phyloP scores from a whole-genome alignment of 2,113 vertebrate species.

The Micronisus gabar region DNA sequence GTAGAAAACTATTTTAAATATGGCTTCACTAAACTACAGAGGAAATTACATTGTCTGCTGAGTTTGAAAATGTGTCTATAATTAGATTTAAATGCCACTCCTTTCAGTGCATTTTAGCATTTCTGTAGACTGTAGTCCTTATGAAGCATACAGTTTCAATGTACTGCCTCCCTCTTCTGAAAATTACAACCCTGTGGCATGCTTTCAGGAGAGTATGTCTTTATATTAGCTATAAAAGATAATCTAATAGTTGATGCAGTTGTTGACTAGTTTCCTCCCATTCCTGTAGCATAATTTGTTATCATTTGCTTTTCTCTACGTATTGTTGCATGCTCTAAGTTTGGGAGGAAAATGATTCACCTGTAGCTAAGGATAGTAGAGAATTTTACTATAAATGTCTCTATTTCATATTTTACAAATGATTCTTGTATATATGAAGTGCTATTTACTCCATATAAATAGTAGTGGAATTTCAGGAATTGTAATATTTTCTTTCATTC shows the following conservation, averaged over 20 bases:
- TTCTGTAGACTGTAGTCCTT: not conserved
- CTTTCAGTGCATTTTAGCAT: not conserved
- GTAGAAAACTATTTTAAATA: constrained; percentile 12
- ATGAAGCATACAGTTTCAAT: not conserved
- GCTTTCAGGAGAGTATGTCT: not conserved
- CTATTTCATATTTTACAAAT: not conserved
- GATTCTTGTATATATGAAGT: not conserved
- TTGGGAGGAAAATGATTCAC: not conserved
- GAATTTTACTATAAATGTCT: not conserved
- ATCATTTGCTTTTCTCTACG: not conserved
- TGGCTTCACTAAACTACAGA: not conserved
- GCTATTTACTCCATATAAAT: not conserved
- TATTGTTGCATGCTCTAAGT: not conserved
- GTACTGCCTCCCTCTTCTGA: not conserved
- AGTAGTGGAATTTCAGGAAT: not conserved
- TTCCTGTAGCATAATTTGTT: not conserved
- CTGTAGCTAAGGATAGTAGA: not conserved
- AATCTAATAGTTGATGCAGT: not conserved
- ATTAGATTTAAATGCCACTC: not conserved
- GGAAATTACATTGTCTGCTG: constrained; percentile 34
- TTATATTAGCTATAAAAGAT: not conserved
- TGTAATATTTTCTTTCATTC: not conserved
- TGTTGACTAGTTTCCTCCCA: not conserved
- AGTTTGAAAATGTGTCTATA: constrained; percentile 8
- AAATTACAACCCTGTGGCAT: not conserved